phyloP scores from a whole-genome alignment of 2,888 invertebrate genomes.

The Pecten maximus region DNA sequence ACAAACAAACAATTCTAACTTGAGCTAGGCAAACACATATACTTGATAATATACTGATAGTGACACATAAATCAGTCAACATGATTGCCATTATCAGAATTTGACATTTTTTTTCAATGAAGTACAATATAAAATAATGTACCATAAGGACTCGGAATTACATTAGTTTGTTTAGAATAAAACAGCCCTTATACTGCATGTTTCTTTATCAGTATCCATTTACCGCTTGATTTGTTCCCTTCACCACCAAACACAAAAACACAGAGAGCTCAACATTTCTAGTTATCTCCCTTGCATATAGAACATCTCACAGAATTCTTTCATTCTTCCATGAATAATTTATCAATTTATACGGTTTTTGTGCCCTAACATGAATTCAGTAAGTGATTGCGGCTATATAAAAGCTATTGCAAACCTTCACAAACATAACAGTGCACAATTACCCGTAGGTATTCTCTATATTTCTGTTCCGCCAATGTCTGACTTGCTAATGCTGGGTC shows the following conservation, averaged over 20 bases:
- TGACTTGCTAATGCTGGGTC: neutral
- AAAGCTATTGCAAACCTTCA: constrained; percentile 17
- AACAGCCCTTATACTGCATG: neutral
- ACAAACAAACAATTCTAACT: neutral
- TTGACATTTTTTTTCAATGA: neutral
- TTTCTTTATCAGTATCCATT: neutral
- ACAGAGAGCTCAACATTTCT: neutral
- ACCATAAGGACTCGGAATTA: neutral
- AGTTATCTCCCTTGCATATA: neutral
- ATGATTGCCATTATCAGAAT: neutral
- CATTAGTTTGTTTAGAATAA: neutral
- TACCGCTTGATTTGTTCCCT: neutral
- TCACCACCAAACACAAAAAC: neutral
- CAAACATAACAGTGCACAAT: neutral
- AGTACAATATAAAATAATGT: neutral
- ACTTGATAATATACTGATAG: neutral
- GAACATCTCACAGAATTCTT: neutral
- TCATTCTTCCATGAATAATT: neutral
- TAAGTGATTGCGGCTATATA: neutral
- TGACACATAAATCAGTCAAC: neutral
- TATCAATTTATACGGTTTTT: neutral
- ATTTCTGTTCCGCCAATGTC: constrained; percentile 20
- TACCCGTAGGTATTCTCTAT: constrained; percentile 24
- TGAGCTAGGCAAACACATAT: neutral
- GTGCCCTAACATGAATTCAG: neutral